These are phyloP conservation scores for Phasia obesa DNA, from an alignment of 2,888 invertebrate species.

Conservation along the genomic window DNA sequence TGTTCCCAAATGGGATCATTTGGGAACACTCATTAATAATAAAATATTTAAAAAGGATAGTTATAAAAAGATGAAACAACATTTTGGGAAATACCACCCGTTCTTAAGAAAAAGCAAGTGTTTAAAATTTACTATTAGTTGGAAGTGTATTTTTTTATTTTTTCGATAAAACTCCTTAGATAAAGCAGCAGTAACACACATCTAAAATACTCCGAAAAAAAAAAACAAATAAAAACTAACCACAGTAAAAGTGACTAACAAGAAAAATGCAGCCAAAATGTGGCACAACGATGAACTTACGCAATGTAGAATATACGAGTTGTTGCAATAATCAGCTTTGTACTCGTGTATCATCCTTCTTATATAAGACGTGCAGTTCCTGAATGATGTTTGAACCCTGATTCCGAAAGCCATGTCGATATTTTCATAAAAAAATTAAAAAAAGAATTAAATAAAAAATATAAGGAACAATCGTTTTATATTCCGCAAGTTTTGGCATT, in stretches of 20 bases:
- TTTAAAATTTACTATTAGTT: background rate
- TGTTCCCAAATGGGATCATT: no score
- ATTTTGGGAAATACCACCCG: no score
- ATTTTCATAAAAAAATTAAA: constrained; percentile 19
- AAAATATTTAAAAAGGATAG: no score
- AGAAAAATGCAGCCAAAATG: constrained; percentile 17
- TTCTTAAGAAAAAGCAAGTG: no score
- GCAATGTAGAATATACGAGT: constrained; percentile 8
- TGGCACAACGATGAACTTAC: constrained; percentile 31
- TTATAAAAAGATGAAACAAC: no score
- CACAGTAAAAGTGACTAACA: constrained; percentile 52
- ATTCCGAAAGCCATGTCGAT: constrained; percentile 35
- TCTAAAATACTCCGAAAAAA: background rate
- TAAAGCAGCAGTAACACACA: background rate
- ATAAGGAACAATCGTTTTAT: constrained; percentile 42
- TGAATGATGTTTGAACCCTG: background rate
- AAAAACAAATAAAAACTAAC: background rate
- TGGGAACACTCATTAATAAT: no score
- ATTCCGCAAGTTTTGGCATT: constrained; percentile 35
- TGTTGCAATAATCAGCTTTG: constrained; percentile 21
- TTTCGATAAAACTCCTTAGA: background rate
- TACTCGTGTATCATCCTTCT: background rate
- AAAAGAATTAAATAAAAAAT: constrained; percentile 29
- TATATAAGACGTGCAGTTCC: constrained; percentile 23
- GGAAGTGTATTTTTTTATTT: background rate